Conservation (phyloP, 2,888 invertebrate species). For the Volucella inflata region DNA sequence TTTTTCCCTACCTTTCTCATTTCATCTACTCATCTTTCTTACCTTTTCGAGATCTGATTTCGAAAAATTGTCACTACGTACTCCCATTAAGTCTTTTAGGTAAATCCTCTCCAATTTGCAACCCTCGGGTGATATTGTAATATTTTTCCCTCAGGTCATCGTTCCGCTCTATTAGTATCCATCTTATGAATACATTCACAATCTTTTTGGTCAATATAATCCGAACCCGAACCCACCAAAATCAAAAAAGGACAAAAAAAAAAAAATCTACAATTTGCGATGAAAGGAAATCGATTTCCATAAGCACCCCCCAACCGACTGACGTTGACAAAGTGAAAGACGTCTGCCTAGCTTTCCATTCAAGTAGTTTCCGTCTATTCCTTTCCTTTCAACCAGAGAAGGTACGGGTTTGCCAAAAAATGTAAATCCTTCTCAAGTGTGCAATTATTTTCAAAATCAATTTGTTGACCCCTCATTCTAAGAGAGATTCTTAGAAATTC, state of each 20-base stretch:
- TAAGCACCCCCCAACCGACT: neutral
- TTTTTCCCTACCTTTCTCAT: no score
- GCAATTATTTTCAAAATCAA: slow-evolving; percentile 55
- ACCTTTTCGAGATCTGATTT: no score
- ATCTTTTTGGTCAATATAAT: slow-evolving; percentile 40
- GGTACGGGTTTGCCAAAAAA: slow-evolving; percentile 41
- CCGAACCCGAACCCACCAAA: neutral
- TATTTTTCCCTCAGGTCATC: no score
- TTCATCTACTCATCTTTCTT: no score
- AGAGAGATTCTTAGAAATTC: neutral
- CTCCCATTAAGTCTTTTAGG: no score
- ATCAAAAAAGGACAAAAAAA: neutral
- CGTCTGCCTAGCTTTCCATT: slow-evolving; percentile 13
- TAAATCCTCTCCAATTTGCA: no score
- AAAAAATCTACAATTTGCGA: neutral
- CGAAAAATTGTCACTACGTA: no score
- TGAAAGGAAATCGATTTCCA: slow-evolving; percentile 45
- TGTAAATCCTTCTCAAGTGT: slow-evolving; percentile 8
- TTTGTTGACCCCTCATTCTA: neutral
- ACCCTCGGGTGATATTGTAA: no score
- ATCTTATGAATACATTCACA: slow-evolving; percentile 3
- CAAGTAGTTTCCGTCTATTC: neutral
- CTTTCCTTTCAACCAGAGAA: slow-evolving; percentile 17
- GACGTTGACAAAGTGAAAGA: neutral
- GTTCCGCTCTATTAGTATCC: no score